These are phyloP conservation scores for Crax fasciolata DNA, from an alignment of 2,797 vertebrate species.

Conservation along the genomic window DNA sequence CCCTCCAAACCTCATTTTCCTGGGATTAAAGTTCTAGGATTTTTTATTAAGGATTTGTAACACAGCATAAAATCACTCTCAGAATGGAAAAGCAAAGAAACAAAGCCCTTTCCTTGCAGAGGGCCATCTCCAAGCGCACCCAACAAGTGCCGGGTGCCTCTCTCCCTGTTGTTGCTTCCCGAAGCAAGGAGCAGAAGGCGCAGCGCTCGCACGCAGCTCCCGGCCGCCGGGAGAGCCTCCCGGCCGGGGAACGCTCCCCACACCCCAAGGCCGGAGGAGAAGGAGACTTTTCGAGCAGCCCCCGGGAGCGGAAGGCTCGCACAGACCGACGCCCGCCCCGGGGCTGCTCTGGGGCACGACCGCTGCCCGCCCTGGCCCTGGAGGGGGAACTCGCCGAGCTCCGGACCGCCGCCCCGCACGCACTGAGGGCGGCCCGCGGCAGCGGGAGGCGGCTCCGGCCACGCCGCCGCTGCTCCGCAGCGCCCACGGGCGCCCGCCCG, in stretches of 20 bases:
- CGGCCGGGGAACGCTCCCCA: too few species aligned
- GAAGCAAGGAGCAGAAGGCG: slow-evolving; percentile 32
- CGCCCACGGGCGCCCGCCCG: background rate
- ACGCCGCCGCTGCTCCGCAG: background rate
- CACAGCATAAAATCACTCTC: background rate
- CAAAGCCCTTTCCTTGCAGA: background rate
- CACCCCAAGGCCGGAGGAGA: background rate
- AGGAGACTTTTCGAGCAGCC: slow-evolving; percentile 9
- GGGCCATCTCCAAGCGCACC: background rate
- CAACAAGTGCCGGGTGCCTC: slow-evolving; percentile 64
- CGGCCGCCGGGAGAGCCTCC: background rate
- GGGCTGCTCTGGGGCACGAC: background rate
- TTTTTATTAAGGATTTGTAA: background rate
- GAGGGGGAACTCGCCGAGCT: background rate
- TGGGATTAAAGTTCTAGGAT: background rate
- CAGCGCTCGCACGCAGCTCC: background rate
- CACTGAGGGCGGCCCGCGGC: background rate
- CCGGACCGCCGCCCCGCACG: background rate
- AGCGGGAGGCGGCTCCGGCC: background rate
- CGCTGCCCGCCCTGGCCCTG: background rate
- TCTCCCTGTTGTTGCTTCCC: background rate
- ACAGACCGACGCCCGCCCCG: background rate
- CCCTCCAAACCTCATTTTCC: background rate
- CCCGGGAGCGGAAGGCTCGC: background rate
- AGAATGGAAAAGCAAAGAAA: background rate